phyloP scores from a whole-genome alignment of 2,888 invertebrate genomes.

The Leptinotarsa rubiginosa region DNA sequence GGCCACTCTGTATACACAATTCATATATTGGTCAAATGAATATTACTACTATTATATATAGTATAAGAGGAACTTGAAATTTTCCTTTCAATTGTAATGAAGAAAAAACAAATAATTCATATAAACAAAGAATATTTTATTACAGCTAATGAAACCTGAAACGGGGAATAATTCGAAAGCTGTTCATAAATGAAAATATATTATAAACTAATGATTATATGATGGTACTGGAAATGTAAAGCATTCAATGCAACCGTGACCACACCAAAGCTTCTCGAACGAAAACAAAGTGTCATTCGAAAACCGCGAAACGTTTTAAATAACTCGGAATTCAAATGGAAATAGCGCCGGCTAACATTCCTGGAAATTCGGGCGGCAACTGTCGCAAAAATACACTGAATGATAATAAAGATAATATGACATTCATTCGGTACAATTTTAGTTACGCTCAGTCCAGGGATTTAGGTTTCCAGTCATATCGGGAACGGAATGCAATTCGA shows the following conservation, averaged over 20 bases:
- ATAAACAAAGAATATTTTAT: too few relatives aligned
- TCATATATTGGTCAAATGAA: too few relatives aligned
- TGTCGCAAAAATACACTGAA: constrained; percentile 31
- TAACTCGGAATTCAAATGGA: constrained; percentile 23
- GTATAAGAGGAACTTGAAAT: too few relatives aligned
- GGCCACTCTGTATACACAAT: too few relatives aligned
- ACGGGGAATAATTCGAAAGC: too few relatives aligned
- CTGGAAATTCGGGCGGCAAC: constrained; percentile 29
- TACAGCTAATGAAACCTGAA: too few relatives aligned
- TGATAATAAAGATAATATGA: constrained; percentile 25
- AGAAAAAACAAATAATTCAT: too few relatives aligned
- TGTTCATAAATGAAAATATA: neutral
- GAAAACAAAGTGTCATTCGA: constrained; percentile 2
- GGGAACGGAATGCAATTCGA: neutral
- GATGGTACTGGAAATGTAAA: neutral
- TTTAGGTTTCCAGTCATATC: neutral
- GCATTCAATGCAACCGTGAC: neutral
- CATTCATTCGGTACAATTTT: constrained; percentile 24
- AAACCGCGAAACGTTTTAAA: constrained; percentile 21
- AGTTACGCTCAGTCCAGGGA: neutral
- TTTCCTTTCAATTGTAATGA: too few relatives aligned
- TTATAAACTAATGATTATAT: neutral
- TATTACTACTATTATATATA: too few relatives aligned
- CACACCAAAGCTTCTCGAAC: constrained; percentile 1
- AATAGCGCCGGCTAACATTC: constrained; percentile 29